A percentile compares a stretch with the other conserved stretches of the same genome.
Conservation (phyloP, 1,140 invertebrate genomes). For the Sitophilus oryzae region DNA sequence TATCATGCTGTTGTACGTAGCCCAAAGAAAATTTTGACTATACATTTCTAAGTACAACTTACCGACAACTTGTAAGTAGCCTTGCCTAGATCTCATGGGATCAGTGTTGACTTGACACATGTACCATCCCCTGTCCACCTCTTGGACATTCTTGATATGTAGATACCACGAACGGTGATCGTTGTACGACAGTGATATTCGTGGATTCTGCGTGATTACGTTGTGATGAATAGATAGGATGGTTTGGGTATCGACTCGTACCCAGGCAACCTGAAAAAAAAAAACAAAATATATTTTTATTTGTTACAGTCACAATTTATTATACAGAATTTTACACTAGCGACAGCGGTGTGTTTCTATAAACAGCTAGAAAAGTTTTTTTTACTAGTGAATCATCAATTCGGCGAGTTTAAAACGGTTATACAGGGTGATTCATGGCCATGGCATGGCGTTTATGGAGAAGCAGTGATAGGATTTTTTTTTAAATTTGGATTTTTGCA, state of each 20-base stretch:
- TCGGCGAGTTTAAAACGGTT: no score
- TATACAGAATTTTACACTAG: no score
- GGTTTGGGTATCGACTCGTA: constrained; percentile 84
- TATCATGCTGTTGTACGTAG: not conserved
- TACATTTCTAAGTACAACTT: constrained; percentile 37
- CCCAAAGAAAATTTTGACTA: not conserved
- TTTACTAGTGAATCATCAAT: no score
- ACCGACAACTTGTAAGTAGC: constrained; percentile 85
- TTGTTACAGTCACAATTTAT: no score
- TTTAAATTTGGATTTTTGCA: no score
- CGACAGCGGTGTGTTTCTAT: no score
- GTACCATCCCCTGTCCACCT: constrained; percentile 76
- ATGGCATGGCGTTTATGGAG: no score
- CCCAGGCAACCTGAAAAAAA: constrained; percentile 74
- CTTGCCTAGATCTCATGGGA: constrained; percentile 76
- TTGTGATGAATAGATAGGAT: constrained; percentile 85
- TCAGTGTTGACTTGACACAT: constrained; percentile 83
- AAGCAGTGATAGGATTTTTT: no score
- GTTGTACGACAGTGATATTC: constrained; percentile 79
- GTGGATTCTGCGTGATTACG: constrained; percentile 81
- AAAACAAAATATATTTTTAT: no score
- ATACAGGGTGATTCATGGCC: no score
- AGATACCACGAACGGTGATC: constrained; percentile 85
- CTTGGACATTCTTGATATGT: constrained; percentile 75
- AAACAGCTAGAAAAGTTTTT: no score